phyloP scores from a whole-genome alignment of 2,888 invertebrate species.

The Eilema sororculum region DNA sequence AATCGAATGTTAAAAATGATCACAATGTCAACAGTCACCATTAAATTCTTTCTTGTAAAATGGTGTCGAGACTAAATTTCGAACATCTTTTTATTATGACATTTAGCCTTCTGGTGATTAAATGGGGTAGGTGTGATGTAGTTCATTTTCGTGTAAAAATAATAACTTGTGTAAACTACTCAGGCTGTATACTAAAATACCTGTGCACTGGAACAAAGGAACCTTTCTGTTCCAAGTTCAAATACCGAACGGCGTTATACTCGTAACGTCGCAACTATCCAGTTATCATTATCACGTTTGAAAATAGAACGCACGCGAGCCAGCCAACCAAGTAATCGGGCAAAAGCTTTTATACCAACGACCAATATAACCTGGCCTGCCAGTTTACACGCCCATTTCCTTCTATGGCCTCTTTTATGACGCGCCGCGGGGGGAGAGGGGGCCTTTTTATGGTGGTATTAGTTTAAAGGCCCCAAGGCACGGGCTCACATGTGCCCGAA shows the following conservation, averaged over 20 bases:
- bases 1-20: too few species aligned
- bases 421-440: slow-evolving; percentile 65
- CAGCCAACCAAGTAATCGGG: slow-evolving; percentile 83
- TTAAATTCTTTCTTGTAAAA: too few species aligned
- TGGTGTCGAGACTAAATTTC: too few species aligned
- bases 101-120: too few species aligned
- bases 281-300: slow-evolving; percentile 85
- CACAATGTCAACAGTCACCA: too few species aligned
- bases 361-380: slow-evolving; percentile 68
- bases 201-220: slow-evolving; percentile 41
- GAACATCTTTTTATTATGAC: too few species aligned
- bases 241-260: slow-evolving; percentile 49
- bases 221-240: slow-evolving; percentile 50
- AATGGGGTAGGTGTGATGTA: background rate
- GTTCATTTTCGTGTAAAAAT: slow-evolving; percentile 21
- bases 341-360: slow-evolving; percentile 79
- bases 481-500: slow-evolving; percentile 81
- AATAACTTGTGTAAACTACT: slow-evolving; percentile 14
- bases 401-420: slow-evolving; percentile 76
- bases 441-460: slow-evolving; percentile 73
- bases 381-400: slow-evolving; percentile 76
- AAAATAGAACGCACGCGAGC: slow-evolving; percentile 86
- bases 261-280: slow-evolving; percentile 66
- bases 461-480: slow-evolving; percentile 81
- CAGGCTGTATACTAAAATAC: slow-evolving; percentile 25